phyloP scores from a whole-genome alignment of 2,888 invertebrate species.

The Thelaira solivaga region DNA sequence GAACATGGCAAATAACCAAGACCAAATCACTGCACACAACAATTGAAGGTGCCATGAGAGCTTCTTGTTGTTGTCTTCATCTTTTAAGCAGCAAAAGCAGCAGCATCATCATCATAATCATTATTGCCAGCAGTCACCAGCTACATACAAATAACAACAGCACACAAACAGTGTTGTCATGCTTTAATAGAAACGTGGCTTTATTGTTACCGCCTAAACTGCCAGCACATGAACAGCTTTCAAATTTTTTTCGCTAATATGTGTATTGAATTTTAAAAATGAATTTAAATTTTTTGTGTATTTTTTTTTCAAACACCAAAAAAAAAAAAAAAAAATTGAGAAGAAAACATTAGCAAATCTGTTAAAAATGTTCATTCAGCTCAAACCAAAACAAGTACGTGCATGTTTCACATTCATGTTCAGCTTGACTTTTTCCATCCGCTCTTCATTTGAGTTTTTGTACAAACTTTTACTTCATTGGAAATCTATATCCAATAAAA shows the following conservation, averaged over 20 bases:
- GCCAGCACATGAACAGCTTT: slow-evolving; percentile 46
- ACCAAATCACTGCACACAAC: slow-evolving; percentile 48
- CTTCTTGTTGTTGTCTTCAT: slow-evolving; percentile 26
- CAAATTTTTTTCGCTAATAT: slow-evolving; percentile 32
- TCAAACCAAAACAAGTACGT: slow-evolving; percentile 53
- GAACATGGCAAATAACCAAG: slow-evolving; percentile 49
- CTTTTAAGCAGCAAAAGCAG: slow-evolving; percentile 20
- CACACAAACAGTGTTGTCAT: slow-evolving; percentile 26
- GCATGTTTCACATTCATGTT: slow-evolving; percentile 28
- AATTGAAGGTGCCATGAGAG: slow-evolving; percentile 1
- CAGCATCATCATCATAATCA: slow-evolving; percentile 4
- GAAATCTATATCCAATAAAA: slow-evolving; percentile 38
- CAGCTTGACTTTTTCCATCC: slow-evolving; percentile 13
- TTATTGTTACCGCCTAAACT: slow-evolving; percentile 48
- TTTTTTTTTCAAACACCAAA: background rate
- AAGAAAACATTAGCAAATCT: slow-evolving; percentile 18
- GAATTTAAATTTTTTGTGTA: slow-evolving; percentile 32
- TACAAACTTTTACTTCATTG: slow-evolving; percentile 35
- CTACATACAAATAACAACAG: background rate
- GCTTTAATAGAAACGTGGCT: slow-evolving; percentile 27
- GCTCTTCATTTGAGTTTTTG: background rate
- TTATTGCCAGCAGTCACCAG: too few species aligned
- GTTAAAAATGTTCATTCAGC: slow-evolving; percentile 20
- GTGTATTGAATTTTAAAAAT: slow-evolving; percentile 61
- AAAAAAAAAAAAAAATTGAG: background rate